Base-by-base conservation (phyloP, 2,797 vertebrate species). In the Eidolon dupreanum region DNA sequence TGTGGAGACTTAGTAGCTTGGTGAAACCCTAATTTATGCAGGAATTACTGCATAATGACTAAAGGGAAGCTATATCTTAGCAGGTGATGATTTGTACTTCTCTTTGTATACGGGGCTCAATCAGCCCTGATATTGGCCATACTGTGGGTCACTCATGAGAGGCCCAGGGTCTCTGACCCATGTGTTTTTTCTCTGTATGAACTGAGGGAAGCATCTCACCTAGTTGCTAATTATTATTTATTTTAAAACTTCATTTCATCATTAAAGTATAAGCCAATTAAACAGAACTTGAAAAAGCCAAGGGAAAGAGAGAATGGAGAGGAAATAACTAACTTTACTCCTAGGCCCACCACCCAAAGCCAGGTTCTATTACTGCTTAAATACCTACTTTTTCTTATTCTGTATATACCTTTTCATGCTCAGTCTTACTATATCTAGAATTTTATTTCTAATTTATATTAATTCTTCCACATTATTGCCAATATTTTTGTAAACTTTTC, bases 401-500 rank as follows among this genome's bases (percentile, higher is more conserved):
- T 77, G 0, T 53, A 2, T 12, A 53, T 51, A 74, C 24, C 10
- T 71, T n/a, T 59, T 8, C 11, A 43, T 46, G 70, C 78, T 83
- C 16, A 13, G 0, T n/a, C 38, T 77, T 46, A 19, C 13, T 36
- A 10, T 31, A 57, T 46, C 70, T 94, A 57, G 75, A 82, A 78
- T 77, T 91, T 84, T 66, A 36, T 36, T 78, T 70, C 73, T 87
- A 43, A 77, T 68, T 63, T 75, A n/a, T 71, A n/a, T 28, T 77
- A 65, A 31, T 38, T 84, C 88, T 66, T 36, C 33, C 28, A 36
- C 13, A 20, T 70, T 85, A 68, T 59, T 91, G 74, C 41, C 41
- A 93, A 1, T 70, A 11, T 74, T 92, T 92, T 79, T 38, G 33
- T 22, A 93, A 91, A 38, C n/a, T 10, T 91, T 89, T 79, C 41